Conservation (phyloP, 2,113 vertebrate species). For the Siphamia tubifer region DNA sequence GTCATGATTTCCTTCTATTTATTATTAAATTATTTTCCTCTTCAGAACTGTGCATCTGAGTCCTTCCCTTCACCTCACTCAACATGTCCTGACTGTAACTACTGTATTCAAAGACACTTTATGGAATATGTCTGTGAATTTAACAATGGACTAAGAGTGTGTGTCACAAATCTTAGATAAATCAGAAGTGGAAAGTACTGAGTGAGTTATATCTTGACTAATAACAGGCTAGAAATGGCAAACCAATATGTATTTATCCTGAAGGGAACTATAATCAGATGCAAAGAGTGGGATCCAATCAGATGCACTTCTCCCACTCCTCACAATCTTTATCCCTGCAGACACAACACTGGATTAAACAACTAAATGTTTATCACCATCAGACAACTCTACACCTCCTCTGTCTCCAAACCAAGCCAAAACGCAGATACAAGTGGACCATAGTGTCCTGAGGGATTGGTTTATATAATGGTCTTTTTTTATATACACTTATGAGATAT, state of each 20-base stretch:
- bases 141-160: no score
- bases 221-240: constrained; percentile 4
- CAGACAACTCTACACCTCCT: constrained; percentile 14
- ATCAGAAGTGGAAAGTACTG: not conserved
- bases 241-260: not conserved
- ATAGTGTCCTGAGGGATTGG: not conserved
- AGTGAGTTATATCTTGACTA: not conserved
- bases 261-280: constrained; percentile 3
- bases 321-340: not conserved
- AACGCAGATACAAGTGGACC: not conserved
- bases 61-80: no score
- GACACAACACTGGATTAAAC: not conserved
- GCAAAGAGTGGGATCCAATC: not conserved
- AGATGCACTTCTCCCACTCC: constrained; percentile 21
- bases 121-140: no score
- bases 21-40: no score
- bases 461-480: not conserved
- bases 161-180: not conserved
- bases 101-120: no score
- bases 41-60: no score
- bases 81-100: no score
- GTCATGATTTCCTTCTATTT: no score
- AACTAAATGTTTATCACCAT: not conserved
- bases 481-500: not conserved
- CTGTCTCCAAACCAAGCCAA: constrained; percentile 8